Conservation (phyloP, 2,113 vertebrate species). For the Eubucco bourcierii region DNA sequence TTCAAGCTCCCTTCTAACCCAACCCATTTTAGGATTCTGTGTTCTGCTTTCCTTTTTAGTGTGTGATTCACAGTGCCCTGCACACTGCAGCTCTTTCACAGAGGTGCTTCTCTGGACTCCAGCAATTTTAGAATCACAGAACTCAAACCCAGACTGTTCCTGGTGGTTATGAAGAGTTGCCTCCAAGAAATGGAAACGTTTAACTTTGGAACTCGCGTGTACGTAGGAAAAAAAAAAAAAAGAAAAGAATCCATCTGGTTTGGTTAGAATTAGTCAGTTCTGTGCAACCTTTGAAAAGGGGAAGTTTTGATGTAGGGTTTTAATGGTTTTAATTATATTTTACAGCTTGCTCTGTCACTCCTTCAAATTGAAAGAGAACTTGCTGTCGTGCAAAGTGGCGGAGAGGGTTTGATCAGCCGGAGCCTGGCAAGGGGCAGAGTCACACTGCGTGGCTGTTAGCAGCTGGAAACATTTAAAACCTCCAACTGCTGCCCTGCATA, state of each 20-base stretch:
- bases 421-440: slow-evolving; percentile 1
- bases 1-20: no score
- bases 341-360: neutral
- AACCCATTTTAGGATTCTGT: no score
- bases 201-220: neutral
- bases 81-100: neutral
- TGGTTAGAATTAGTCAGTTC: neutral
- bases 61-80: neutral
- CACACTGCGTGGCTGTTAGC: neutral
- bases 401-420: neutral
- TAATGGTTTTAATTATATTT: neutral
- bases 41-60: neutral
- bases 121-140: neutral
- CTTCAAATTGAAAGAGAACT: neutral
- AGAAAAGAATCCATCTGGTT: neutral
- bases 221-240: neutral
- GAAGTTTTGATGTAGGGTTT: neutral
- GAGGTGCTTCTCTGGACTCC: neutral
- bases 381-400: neutral
- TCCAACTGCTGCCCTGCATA: neutral
- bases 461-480: neutral
- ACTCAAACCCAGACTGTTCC: neutral
- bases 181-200: neutral
- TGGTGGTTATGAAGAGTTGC: neutral
- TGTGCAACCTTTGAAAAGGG: neutral